Conservation (phyloP, 2,797 vertebrate genomes). For the Halcyon leucocephala region DNA sequence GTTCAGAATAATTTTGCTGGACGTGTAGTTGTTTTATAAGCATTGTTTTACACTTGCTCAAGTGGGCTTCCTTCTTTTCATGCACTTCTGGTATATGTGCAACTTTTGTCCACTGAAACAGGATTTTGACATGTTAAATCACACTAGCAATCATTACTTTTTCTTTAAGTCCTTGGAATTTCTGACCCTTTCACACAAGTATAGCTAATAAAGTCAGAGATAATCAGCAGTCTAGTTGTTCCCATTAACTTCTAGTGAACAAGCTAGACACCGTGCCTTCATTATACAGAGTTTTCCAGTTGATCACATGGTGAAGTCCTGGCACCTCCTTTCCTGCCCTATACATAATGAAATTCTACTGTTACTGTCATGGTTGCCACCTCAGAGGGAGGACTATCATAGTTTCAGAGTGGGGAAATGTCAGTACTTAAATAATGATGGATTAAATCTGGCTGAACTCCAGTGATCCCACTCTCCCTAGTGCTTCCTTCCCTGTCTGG, state of each 20-base stretch:
- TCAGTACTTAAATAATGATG: neutral
- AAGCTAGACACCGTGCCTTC: neutral
- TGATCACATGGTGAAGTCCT: neutral
- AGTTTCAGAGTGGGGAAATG: neutral
- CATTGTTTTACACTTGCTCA: conserved; percentile 3
- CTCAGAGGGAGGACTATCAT: neutral
- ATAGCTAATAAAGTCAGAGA: neutral
- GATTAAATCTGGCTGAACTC: conserved; percentile 1
- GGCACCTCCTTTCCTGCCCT: neutral
- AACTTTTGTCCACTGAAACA: conserved; percentile 16
- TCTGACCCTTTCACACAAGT: conserved; percentile 4
- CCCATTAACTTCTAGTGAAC: neutral
- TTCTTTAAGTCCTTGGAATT: neutral
- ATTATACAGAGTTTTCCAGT: neutral
- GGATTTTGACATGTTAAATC: neutral
- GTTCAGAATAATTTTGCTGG: conserved; percentile 8
- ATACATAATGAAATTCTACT: neutral
- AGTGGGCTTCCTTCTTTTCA: neutral
- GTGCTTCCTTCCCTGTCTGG: neutral
- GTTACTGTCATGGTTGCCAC: neutral
- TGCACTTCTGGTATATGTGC: neutral
- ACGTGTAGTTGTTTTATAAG: conserved; percentile 2
- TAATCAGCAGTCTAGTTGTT: conserved; percentile 1
- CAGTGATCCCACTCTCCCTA: neutral
- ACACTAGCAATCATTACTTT: neutral